Evolutionary conservation across 1,140 invertebrate genomes (phyloP).

Genomic region (Neelides sp.): DNA sequence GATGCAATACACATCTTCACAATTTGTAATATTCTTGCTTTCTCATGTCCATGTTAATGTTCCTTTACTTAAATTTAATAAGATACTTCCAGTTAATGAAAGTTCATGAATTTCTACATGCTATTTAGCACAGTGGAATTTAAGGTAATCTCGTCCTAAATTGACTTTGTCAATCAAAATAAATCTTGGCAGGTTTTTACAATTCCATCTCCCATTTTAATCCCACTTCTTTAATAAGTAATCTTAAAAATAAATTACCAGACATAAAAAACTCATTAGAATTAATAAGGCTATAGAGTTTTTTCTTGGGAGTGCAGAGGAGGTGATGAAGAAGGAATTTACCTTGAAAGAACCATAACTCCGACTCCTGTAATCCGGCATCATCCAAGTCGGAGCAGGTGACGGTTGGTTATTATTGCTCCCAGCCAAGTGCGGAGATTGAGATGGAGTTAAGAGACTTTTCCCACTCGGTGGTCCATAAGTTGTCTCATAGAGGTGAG

Average conservation of each 20-base stretch:
- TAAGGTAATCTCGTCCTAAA: not conserved
- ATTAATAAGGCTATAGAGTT: not conserved
- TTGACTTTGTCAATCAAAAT: not conserved
- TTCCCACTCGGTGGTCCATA: not conserved
- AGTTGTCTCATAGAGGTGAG: not conserved
- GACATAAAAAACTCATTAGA: not conserved
- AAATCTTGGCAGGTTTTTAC: not conserved
- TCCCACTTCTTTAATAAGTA: too few relatives aligned
- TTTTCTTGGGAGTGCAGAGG: not conserved
- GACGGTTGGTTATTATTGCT: not conserved
- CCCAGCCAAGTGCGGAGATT: not conserved
- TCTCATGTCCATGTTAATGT: too few relatives aligned
- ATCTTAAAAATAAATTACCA: too few relatives aligned
- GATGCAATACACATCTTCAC: too few relatives aligned
- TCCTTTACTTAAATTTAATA: too few relatives aligned
- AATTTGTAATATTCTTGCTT: too few relatives aligned
- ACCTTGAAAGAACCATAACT: constrained; percentile 27
- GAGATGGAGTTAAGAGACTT: not conserved
- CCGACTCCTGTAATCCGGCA: constrained; percentile 17
- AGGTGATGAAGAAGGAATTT: constrained; percentile 1
- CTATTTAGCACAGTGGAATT: too few relatives aligned
- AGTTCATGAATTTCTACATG: too few relatives aligned
- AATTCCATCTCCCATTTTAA: not conserved
- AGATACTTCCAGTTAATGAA: too few relatives aligned
- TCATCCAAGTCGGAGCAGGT: constrained; percentile 7